phyloP scores from a whole-genome alignment of 1,140 invertebrate genomes.

The Drosophila erecta region DNA sequence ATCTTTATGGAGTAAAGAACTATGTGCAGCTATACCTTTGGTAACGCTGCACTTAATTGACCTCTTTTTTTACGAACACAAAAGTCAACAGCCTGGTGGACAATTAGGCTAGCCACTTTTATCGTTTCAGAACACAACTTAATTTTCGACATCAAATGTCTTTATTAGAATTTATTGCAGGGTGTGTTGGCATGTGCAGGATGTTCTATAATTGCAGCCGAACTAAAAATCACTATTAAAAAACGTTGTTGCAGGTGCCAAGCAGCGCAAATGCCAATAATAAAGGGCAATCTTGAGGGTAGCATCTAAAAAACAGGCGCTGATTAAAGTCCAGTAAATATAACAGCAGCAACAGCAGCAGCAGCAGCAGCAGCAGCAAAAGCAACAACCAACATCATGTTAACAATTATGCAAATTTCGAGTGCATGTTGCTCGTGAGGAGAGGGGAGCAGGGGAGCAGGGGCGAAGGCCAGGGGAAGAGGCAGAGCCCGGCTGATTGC shows the following conservation, averaged over 20 bases:
- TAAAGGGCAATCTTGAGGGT: conserved; percentile 26
- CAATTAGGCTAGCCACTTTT: conserved; percentile 31
- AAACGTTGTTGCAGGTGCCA: conserved; percentile 66
- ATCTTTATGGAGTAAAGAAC: background rate
- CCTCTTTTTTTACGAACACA: background rate
- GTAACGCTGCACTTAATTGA: background rate
- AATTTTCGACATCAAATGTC: conserved; percentile 70
- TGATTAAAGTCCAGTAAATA: conserved; percentile 71
- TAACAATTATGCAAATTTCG: conserved; percentile 81
- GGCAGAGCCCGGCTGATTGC: conserved; percentile 56
- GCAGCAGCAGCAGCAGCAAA: conserved; percentile 4
- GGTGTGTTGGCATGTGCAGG: conserved; percentile 32
- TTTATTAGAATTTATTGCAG: conserved; percentile 54
- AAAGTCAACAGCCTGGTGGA: conserved; percentile 31
- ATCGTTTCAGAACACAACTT: conserved; percentile 54
- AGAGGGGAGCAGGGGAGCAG: conserved; percentile 3
- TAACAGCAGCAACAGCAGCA: conserved; percentile 42
- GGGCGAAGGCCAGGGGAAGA: conserved; percentile 1
- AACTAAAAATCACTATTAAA: conserved; percentile 56
- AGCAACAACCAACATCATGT: conserved; percentile 74
- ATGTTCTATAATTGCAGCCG: conserved; percentile 18
- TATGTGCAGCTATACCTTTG: background rate
- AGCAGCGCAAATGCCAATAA: conserved; percentile 65
- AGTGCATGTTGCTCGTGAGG: conserved; percentile 68
- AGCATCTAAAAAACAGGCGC: conserved; percentile 56